Evolutionary conservation across 1,140 invertebrate species (phyloP), one percentile per base, ranked within the genome.

Genomic region (Xylocopa sonorina): DNA sequence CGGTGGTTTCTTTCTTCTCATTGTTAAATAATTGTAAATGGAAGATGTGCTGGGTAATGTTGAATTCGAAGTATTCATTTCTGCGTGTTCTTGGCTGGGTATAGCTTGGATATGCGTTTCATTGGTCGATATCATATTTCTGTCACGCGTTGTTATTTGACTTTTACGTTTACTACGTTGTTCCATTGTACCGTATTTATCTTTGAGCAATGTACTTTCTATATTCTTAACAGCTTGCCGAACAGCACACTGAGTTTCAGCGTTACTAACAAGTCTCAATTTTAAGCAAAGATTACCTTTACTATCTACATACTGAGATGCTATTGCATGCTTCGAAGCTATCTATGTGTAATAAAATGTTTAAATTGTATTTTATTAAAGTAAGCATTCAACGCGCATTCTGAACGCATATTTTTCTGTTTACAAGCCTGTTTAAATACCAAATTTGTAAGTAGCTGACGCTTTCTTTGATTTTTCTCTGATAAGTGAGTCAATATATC

Each of bases 261-360:
- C 43, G 50, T 78, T 48, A 24, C 38, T 66, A 10, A 67, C 24
- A 50, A 87, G 57, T 69, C 83, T 75, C 38, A 88, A 79, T 67
- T 87, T 88, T 29, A 87, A 77, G 24, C 71, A 81, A 1, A 63
- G 63, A 62, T 80, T 82, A 34, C 66, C 86, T 50, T 50, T 24
- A 21, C 51, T 48, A 12, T 86, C 69, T n/a, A 58, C 27, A 51
- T 78, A 80, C 50, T 86, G 73, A n/a, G 68, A 55, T 51, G 63
- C 53, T 43, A 77, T 67, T 51, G 58, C 62, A 32, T 78, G 66
- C 24, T 76, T 84, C 24, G 81, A 53, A 27, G 43, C 9, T 48
- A 51, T 55, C 71, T 78, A 62, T 29, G 50, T 71, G n/a, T 34
- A 75, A 80, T 18, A 53, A 60, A 51, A 12, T 34, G 21, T 64